Conservation (phyloP, 2,888 invertebrate species). For the Drosophila antonietae region DNA sequence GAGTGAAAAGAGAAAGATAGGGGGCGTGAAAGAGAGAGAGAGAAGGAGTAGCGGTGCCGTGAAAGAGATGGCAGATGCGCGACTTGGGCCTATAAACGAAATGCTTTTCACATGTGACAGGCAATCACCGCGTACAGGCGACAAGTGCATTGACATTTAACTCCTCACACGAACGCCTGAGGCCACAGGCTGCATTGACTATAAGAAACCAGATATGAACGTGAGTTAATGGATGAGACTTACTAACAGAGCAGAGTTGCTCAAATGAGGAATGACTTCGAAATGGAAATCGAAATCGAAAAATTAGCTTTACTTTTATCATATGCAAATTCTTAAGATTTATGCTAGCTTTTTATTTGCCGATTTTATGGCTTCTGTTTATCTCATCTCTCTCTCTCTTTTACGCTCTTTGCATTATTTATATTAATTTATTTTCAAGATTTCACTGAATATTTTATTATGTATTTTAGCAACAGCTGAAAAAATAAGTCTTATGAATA, state of each 20-base stretch:
- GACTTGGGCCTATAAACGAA: constrained; percentile 37
- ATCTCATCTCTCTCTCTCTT: not conserved
- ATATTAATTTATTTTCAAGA: constrained; percentile 11
- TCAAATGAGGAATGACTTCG: not conserved
- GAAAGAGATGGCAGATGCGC: constrained; percentile 18
- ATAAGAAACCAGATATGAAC: constrained; percentile 23
- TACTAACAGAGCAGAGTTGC: not conserved
- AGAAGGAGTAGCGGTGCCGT: not conserved
- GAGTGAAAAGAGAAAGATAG: constrained; percentile 20
- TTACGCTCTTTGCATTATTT: constrained; percentile 6
- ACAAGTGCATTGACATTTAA: constrained; percentile 67
- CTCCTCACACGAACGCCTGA: constrained; percentile 6
- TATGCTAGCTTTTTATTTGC: constrained; percentile 12
- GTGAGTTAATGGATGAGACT: not conserved
- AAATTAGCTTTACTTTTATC: constrained; percentile 6
- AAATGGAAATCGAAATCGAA: constrained; percentile 8
- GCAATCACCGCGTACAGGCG: constrained; percentile 45
- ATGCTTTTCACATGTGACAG: constrained; percentile 58
- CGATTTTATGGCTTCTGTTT: constrained; percentile 6
- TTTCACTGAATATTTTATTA: constrained; percentile 28
- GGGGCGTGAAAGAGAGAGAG: constrained; percentile 1
- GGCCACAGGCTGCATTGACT: constrained; percentile 41
- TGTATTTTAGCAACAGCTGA: constrained; percentile 3
- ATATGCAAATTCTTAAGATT: constrained; percentile 42
- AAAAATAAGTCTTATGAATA: constrained; percentile 1